Conservation (phyloP, 2,797 vertebrate species). For the Mustela erminea region DNA sequence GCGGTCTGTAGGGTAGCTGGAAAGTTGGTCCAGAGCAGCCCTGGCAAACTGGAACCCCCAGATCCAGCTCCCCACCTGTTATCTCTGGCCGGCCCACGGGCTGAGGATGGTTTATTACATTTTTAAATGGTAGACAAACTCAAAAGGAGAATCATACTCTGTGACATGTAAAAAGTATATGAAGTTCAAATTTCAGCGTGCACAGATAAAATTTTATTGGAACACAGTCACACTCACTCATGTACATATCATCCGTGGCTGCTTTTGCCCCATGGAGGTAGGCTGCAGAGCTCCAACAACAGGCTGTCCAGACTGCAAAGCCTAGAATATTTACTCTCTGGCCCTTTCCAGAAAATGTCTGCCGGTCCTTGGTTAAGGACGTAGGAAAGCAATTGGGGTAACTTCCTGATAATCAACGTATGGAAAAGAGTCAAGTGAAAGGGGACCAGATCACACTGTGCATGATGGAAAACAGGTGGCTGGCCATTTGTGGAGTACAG, state of each 20-base stretch:
- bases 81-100: neutral
- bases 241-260: neutral
- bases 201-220: conserved; percentile 4
- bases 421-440: conserved; percentile 33
- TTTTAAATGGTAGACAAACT: neutral
- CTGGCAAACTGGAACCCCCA: neutral
- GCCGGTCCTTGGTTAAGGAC: neutral
- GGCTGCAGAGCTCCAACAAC: neutral
- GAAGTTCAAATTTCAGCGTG: neutral
- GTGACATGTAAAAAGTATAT: neutral
- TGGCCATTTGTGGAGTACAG: neutral
- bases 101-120: conserved; percentile 24
- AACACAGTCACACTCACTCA: neutral
- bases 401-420: neutral
- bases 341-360: conserved; percentile 34
- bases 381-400: conserved; percentile 18
- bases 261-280: neutral
- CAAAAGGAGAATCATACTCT: conserved; percentile 3
- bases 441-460: neutral
- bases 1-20: neutral
- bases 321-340: conserved; percentile 33
- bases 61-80: neutral
- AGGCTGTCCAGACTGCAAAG: neutral
- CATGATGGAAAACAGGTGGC: neutral
- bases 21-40: neutral